Conservation (phyloP, 2,888 invertebrate genomes). For the Hirtodrosophila histrioides region DNA sequence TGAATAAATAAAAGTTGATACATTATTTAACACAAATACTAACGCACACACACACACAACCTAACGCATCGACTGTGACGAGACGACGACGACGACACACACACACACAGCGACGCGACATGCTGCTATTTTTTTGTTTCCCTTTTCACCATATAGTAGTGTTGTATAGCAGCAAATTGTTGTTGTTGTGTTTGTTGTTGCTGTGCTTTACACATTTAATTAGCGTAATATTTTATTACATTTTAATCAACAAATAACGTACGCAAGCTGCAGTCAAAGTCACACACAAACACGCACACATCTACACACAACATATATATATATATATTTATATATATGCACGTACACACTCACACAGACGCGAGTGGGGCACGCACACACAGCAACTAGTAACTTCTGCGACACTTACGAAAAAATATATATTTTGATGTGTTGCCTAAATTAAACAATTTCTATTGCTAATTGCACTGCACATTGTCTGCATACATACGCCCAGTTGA, state of each 20-base stretch:
- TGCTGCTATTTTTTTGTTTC: conserved; percentile 48
- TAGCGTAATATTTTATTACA: conserved; percentile 42
- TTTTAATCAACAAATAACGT: conserved; percentile 55
- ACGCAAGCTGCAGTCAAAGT: conserved; percentile 76
- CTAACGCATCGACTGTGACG: conserved; percentile 42
- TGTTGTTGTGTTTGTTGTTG: conserved; percentile 36
- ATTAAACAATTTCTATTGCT: conserved; percentile 53
- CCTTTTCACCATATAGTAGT: conserved; percentile 37
- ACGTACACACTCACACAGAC: conserved; percentile 29
- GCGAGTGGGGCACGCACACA: conserved; percentile 67
- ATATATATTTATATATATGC: too few species aligned
- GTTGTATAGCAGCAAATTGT: conserved; percentile 41
- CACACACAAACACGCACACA: conserved; percentile 34
- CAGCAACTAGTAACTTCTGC: conserved; percentile 79
- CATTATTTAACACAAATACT: conserved; percentile 74
- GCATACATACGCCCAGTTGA: conserved; percentile 29
- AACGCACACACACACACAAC: conserved; percentile 42
- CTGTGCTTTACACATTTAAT: conserved; percentile 44
- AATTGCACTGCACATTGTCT: conserved; percentile 49
- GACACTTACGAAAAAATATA: conserved; percentile 71
- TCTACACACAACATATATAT: conserved; percentile 7
- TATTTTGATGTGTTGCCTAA: conserved; percentile 33
- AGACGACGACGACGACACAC: conserved; percentile 44
- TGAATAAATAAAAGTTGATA: conserved; percentile 63
- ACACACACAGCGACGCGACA: conserved; percentile 54